Conservation (phyloP, 2,888 invertebrate genomes). For the Tetropium fuscum region DNA sequence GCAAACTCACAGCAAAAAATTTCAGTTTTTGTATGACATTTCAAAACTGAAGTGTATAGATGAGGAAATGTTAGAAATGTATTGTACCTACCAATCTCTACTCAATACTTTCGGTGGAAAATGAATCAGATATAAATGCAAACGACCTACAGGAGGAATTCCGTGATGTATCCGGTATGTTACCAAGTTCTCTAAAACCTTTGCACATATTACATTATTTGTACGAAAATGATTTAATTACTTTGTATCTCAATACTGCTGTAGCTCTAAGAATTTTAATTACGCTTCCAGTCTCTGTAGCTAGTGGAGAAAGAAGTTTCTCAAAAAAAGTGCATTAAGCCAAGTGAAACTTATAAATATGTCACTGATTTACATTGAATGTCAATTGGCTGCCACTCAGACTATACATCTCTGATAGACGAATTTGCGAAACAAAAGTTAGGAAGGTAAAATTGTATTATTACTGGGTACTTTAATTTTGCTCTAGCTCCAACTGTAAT, state of each 20-base stretch:
- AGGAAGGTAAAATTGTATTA: constrained; percentile 13
- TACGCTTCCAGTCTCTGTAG: constrained; percentile 15
- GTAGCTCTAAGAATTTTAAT: constrained; percentile 13
- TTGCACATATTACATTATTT: constrained; percentile 8
- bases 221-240: constrained; percentile 5
- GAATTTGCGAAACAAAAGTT: constrained; percentile 34
- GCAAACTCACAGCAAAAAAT: constrained; percentile 33
- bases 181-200: constrained; percentile 28
- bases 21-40: constrained; percentile 34
- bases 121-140: constrained; percentile 35
- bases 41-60: constrained; percentile 30
- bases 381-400: constrained; percentile 29
- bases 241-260: neutral
- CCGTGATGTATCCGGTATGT: constrained; percentile 29
- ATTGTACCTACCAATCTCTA: constrained; percentile 28
- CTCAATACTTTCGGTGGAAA: constrained; percentile 36
- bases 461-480: too few species aligned
- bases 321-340: neutral
- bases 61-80: constrained; percentile 34
- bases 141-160: constrained; percentile 35
- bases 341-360: neutral
- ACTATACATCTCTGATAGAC: constrained; percentile 29
- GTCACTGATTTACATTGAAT: constrained; percentile 10
- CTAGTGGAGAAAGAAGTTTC: neutral
- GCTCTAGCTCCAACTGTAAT: too few species aligned